A percentile compares a stretch with the other conserved stretches of the same genome.
phyloP scores from a whole-genome alignment of 2,888 invertebrate genomes.

The Cheilosia impressa region DNA sequence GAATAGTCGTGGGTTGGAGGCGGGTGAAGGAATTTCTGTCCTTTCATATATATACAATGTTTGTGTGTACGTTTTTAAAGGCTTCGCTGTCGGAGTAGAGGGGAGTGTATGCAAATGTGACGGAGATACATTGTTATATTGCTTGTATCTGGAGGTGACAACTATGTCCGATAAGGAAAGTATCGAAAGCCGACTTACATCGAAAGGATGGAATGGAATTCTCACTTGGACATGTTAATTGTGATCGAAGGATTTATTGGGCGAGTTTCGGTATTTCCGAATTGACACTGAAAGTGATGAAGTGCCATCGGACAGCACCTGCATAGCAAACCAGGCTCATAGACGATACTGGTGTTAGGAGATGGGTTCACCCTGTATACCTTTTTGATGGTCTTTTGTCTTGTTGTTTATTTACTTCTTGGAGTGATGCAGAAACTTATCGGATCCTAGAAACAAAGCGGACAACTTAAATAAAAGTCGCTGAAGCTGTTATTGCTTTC shows the following conservation, averaged over 20 bases:
- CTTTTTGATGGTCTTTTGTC: too few relatives aligned
- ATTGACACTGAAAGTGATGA: conserved; percentile 8
- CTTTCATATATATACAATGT: background rate
- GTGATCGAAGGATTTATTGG: conserved; percentile 33
- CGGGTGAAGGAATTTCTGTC: background rate
- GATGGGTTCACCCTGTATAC: too few relatives aligned
- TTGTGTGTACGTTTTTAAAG: conserved; percentile 5
- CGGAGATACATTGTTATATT: conserved; percentile 45
- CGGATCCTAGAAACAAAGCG: too few relatives aligned
- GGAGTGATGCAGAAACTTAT: too few relatives aligned
- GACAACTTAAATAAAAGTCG: too few relatives aligned
- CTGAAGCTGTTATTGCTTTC: too few relatives aligned
- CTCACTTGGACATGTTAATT: conserved; percentile 12
- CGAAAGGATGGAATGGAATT: background rate
- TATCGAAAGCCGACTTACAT: conserved; percentile 25
- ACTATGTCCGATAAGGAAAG: conserved; percentile 55
- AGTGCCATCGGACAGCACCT: background rate
- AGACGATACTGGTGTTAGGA: background rate
- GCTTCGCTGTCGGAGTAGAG: background rate
- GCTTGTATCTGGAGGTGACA: conserved; percentile 49
- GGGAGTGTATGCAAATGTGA: conserved; percentile 47
- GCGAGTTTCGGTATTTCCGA: background rate
- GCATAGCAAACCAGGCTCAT: background rate
- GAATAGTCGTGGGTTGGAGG: background rate
- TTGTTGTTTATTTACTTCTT: too few relatives aligned